Conservation (phyloP, 2,113 vertebrate genomes). For the Corythornis madagascariensis region DNA sequence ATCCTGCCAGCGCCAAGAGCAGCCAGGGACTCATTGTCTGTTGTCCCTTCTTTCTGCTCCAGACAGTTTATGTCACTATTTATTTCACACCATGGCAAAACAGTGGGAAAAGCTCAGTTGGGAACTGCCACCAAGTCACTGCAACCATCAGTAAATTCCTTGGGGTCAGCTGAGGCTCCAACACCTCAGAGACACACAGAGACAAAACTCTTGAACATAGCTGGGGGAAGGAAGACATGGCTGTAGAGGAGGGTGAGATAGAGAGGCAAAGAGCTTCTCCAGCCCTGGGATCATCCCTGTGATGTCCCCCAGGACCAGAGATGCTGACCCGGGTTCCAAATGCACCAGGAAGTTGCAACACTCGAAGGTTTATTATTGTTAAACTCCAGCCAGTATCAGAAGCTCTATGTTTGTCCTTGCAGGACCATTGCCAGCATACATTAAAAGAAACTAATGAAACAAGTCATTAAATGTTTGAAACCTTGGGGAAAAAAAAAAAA, state of each 20-base stretch:
- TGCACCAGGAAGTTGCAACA: neutral
- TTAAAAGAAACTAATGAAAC: neutral
- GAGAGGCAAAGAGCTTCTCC: neutral
- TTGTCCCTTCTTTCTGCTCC: neutral
- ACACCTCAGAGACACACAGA: fast-evolving
- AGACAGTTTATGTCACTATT: neutral
- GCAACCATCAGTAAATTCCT: fast-evolving
- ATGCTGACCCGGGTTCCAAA: neutral
- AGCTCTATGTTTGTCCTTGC: neutral
- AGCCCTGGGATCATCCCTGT: fast-evolving
- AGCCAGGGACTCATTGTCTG: neutral
- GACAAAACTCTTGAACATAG: neutral
- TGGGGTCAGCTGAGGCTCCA: neutral
- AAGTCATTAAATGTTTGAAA: neutral
- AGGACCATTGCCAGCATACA: neutral
- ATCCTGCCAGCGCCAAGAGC: neutral
- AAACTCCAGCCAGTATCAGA: neutral
- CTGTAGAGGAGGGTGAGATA: neutral
- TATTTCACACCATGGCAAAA: neutral
- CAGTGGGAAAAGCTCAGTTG: neutral
- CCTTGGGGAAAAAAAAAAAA: neutral
- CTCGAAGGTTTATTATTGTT: neutral
- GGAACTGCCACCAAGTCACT: neutral
- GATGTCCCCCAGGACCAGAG: fast-evolving
- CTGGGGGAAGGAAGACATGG: neutral